Evolutionary conservation across 2,888 invertebrate genomes (phyloP).

Genomic region (Pyrochroa serraticornis): DNA sequence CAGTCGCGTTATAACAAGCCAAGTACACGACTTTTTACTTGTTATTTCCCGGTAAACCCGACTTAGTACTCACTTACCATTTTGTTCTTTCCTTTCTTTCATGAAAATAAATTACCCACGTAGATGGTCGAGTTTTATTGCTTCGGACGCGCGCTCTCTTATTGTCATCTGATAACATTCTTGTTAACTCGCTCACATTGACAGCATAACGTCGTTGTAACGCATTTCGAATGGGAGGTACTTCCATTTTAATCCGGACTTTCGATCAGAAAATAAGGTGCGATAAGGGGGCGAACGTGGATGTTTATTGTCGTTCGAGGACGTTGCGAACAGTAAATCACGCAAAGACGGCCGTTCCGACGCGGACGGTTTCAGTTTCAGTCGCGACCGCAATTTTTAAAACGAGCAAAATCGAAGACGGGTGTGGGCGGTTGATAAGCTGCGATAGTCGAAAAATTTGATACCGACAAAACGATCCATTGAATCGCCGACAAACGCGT

Average conservation of each 20-base stretch:
- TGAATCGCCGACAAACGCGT: too few relatives aligned
- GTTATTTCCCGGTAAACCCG: background rate
- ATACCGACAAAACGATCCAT: too few relatives aligned
- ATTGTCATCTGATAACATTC: slow-evolving; percentile 35
- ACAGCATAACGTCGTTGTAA: slow-evolving; percentile 41
- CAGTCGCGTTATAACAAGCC: too few relatives aligned
- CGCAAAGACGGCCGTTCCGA: too few relatives aligned
- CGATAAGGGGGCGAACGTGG: slow-evolving; percentile 1
- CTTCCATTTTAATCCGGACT: slow-evolving; percentile 26
- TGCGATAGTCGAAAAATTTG: too few relatives aligned
- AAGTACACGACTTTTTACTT: background rate
- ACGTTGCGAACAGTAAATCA: too few relatives aligned
- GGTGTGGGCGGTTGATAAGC: too few relatives aligned
- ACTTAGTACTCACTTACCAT: too few relatives aligned
- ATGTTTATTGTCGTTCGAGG: slow-evolving; percentile 15
- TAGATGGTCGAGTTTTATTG: slow-evolving; percentile 23
- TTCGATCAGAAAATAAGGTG: background rate
- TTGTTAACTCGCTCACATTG: slow-evolving; percentile 39
- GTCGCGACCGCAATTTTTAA: too few relatives aligned
- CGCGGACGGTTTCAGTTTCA: too few relatives aligned
- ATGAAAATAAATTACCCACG: background rate
- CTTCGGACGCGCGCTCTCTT: slow-evolving; percentile 19
- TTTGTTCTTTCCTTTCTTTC: too few relatives aligned
- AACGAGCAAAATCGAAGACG: too few relatives aligned
- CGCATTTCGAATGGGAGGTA: slow-evolving; percentile 35